Conservation (phyloP, 2,113 vertebrate genomes). For the Oreochromis niloticus region DNA sequence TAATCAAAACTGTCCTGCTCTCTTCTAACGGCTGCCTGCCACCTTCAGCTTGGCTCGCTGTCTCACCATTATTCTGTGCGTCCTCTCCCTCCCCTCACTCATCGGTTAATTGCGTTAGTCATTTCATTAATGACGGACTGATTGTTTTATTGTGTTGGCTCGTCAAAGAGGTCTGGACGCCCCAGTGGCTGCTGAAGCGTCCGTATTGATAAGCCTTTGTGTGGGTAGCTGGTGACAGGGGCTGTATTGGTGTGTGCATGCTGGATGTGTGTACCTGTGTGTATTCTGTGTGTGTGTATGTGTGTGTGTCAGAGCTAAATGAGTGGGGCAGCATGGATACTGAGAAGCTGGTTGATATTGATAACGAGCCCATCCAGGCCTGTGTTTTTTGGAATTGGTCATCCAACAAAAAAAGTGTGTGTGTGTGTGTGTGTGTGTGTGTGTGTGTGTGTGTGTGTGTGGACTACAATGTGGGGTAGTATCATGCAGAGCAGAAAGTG, state of each 20-base stretch:
- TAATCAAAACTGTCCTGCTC: not conserved
- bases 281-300: not conserved
- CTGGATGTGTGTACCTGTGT: not conserved
- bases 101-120: conserved; percentile 63
- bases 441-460: not conserved
- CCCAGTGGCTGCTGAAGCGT: conserved; percentile 60
- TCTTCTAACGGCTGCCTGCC: not conserved
- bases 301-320: conserved; percentile 4
- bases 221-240: not conserved
- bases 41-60: not conserved
- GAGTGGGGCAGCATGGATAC: conserved; percentile 45
- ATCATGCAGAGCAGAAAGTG: conserved; percentile 9
- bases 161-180: conserved; percentile 61
- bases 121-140: conserved; percentile 69
- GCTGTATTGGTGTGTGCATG: not conserved
- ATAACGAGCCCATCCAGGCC: conserved; percentile 39
- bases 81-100: not conserved
- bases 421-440: not conserved
- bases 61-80: not conserved
- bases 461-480: not conserved
- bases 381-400: conserved; percentile 36
- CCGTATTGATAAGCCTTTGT: conserved; percentile 67
- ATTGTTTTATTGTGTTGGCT: conserved; percentile 71
- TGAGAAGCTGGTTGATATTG: conserved; percentile 41
- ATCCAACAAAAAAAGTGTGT: not conserved